phyloP scores from a whole-genome alignment of 92 coral and sea anemone species.

The Zoanthus sansibaricus region DNA sequence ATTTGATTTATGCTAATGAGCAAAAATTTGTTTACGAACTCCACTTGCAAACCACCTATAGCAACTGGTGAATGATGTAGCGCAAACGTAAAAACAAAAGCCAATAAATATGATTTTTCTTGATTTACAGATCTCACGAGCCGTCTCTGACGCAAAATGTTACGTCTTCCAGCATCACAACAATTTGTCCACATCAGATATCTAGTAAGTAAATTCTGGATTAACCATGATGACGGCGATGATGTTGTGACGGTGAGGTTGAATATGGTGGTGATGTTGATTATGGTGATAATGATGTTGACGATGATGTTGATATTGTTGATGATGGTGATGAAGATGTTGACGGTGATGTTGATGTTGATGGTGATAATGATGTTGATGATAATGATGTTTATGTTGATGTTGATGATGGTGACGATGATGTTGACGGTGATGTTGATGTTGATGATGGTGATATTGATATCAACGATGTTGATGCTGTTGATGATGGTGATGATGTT shows the following conservation, averaged over 20 bases:
- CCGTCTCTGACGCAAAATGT: slow-evolving; percentile 97
- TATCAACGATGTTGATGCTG: neutral
- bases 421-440: neutral
- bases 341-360: neutral
- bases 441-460: neutral
- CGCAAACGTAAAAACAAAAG: too few relatives aligned
- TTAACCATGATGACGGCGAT: neutral
- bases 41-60: too few relatives aligned
- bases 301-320: neutral
- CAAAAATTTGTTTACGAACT: too few relatives aligned
- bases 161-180: slow-evolving; percentile 90
- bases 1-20: too few relatives aligned
- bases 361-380: too few relatives aligned
- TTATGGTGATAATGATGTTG: neutral
- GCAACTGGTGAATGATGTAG: too few relatives aligned
- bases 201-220: slow-evolving; percentile 70
- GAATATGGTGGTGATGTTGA: neutral
- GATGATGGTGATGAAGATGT: neutral
- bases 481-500: neutral
- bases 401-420: neutral
- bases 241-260: neutral
- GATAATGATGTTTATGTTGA: neutral
- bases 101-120: neutral
- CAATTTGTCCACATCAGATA: slow-evolving; percentile 92
- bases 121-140: slow-evolving; percentile 84